Conservation (phyloP, 1,140 invertebrate genomes). For the Caenorhabditis remanei region DNA sequence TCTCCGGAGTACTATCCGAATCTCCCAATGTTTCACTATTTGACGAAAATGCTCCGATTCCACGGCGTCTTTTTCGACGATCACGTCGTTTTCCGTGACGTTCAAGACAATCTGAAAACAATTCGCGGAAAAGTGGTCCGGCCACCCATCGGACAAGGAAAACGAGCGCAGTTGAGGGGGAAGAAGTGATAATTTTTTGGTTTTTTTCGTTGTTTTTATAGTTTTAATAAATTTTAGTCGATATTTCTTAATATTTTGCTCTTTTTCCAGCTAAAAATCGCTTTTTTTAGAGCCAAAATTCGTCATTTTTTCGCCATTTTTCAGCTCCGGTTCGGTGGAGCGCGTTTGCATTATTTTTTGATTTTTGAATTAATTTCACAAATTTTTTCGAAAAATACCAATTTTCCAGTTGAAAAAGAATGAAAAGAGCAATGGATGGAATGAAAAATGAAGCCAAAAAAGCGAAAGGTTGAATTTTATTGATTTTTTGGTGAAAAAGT, state of each 20-base stretch:
- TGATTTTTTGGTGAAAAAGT: not conserved
- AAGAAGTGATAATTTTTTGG: constrained; percentile 60
- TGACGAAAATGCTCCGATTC: constrained; percentile 76
- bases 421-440: constrained; percentile 41
- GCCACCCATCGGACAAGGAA: constrained; percentile 75
- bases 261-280: not conserved
- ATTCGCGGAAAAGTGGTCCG: constrained; percentile 73
- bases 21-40: constrained; percentile 77
- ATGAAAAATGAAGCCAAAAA: not conserved
- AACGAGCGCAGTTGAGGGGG: constrained; percentile 69
- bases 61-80: constrained; percentile 77
- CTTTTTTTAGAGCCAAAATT: too few relatives aligned
- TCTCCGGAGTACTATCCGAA: constrained; percentile 74
- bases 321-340: not conserved
- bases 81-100: constrained; percentile 74
- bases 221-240: too few relatives aligned
- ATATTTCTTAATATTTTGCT: not conserved
- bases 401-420: not conserved
- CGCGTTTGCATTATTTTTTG: not conserved
- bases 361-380: not conserved
- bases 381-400: not conserved
- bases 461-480: not conserved
- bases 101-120: constrained; percentile 74
- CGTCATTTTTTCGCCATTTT: not conserved
- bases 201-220: constrained; percentile 28